These are phyloP conservation scores for Vireo altiloquus DNA, from an alignment of 2,113 vertebrate genomes.

Conservation along the genomic window DNA sequence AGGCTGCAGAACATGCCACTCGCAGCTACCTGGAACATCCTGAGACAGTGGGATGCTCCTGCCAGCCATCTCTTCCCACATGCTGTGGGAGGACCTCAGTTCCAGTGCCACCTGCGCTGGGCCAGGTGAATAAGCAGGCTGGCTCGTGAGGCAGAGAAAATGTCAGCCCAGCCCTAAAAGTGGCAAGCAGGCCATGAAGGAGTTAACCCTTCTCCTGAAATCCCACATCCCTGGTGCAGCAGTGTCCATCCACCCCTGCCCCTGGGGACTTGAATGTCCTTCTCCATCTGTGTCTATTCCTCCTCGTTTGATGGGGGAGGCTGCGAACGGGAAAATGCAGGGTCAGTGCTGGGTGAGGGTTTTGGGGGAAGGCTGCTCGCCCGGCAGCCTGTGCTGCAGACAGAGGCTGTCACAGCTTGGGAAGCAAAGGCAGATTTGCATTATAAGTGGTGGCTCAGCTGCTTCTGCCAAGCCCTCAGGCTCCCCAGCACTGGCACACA, in stretches of 20 bases:
- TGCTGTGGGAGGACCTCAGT: rapidly evolving
- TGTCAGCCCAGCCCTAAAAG: background rate
- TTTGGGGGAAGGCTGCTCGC: background rate
- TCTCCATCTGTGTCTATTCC: background rate
- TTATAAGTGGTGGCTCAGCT: background rate
- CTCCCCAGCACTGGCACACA: background rate
- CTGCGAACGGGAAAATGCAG: background rate
- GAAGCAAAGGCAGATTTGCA: background rate
- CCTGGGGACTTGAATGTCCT: background rate
- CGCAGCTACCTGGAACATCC: background rate
- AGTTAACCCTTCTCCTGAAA: background rate
- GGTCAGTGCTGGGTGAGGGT: background rate
- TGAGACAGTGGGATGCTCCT: background rate
- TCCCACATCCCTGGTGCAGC: background rate
- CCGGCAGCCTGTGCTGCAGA: background rate
- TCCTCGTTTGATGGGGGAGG: background rate
- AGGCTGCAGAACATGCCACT: rapidly evolving
- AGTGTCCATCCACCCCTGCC: background rate
- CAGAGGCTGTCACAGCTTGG: background rate
- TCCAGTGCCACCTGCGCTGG: rapidly evolving
- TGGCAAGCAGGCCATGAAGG: background rate
- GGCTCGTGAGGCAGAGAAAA: background rate
- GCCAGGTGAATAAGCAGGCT: background rate
- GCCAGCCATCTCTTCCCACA: rapidly evolving
- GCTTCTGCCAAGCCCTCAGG: background rate